Base-by-base conservation (phyloP, 23 tunicate species). In the Oikopleura dioica region DNA sequence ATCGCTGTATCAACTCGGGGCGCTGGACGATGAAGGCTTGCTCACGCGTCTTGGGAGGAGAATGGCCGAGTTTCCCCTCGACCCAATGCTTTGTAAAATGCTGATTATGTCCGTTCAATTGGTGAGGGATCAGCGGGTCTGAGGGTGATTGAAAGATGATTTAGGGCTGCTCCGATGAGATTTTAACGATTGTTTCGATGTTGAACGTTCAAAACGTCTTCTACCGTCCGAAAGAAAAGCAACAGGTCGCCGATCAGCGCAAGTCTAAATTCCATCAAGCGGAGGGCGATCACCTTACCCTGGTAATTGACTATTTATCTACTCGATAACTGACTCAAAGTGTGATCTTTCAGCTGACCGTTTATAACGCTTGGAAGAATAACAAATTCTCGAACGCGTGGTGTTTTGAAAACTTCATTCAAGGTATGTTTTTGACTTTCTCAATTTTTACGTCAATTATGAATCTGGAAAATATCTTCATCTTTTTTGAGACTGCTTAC, bases 51-150 rank as follows among this genome's bases (percentile, higher is more conserved):
- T 94, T 31, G 99, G 99, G 0, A 55, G 99, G 38, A 76, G 99
- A 82, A 94, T 94, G 99, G 99, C 99, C 28, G 99, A 94, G 51
- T 94, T 94, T 59, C 99, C 99, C 0, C 78, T 86, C 1, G 99
- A 94, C 9, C 99, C 99, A 5, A 94, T 94, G 99, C 68, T 94
- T 37, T 94, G 88, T 58, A 94, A 94, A 77, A 86, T 86, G 95
- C 75, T 94, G 59, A 94, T 94, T 36, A 86, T 86, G 95, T 94
- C 99, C 23, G 99, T 86, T 21, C 95, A 94, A 37, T 69, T 91
- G 16, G 77, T 76, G 4, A 82, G 55, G 9, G 9, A 9, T 44
- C 9, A 44, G 9, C 21, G 9, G 16, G 21, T 44, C 9, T 44
- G 21, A 9, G 55, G n/a, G n/a, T n/a, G n/a, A n/a, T n/a, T n/a